These are phyloP conservation scores for Osmoderma eremita DNA, from an alignment of 2,888 invertebrate genomes.

Conservation along the genomic window DNA sequence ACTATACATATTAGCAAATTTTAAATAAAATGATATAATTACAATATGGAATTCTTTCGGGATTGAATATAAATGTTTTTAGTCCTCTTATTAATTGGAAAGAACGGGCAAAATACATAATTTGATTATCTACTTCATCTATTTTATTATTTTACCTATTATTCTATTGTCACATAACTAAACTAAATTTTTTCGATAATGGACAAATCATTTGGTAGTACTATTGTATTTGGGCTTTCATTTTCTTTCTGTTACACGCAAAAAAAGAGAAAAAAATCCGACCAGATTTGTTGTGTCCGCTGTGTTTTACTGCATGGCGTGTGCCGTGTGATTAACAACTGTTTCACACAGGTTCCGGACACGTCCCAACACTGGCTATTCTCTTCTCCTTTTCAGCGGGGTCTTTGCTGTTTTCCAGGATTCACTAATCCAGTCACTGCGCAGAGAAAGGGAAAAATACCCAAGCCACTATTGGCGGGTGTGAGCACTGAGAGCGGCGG, in stretches of 20 bases:
- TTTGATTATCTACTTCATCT: too few relatives aligned
- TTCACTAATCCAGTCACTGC: conserved; percentile 80
- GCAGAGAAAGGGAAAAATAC: conserved; percentile 80
- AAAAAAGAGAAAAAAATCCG: neutral
- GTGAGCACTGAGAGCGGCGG: conserved; percentile 62
- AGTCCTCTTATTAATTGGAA: too few relatives aligned
- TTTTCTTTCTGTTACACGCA: neutral
- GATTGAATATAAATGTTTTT: too few relatives aligned
- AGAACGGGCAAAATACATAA: too few relatives aligned
- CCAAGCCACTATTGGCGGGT: conserved; percentile 79
- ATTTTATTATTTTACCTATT: too few relatives aligned
- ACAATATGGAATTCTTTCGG: too few relatives aligned
- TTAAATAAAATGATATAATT: too few relatives aligned
- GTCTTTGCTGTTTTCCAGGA: conserved; percentile 87
- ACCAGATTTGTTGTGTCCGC: neutral
- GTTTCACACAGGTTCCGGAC: conserved; percentile 62
- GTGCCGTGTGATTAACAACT: conserved; percentile 64
- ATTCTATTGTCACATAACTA: too few relatives aligned
- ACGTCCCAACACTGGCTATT: conserved; percentile 63
- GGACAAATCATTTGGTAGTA: too few relatives aligned
- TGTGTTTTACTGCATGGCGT: conserved; percentile 47
- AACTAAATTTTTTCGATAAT: too few relatives aligned
- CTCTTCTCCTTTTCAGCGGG: conserved; percentile 77
- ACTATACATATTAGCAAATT: too few relatives aligned
- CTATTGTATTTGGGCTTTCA: neutral